These are phyloP conservation scores for Theonella swinhoei DNA, from an alignment of 37 sponge, comb jelly and placozoan species.

Conservation along the genomic window DNA sequence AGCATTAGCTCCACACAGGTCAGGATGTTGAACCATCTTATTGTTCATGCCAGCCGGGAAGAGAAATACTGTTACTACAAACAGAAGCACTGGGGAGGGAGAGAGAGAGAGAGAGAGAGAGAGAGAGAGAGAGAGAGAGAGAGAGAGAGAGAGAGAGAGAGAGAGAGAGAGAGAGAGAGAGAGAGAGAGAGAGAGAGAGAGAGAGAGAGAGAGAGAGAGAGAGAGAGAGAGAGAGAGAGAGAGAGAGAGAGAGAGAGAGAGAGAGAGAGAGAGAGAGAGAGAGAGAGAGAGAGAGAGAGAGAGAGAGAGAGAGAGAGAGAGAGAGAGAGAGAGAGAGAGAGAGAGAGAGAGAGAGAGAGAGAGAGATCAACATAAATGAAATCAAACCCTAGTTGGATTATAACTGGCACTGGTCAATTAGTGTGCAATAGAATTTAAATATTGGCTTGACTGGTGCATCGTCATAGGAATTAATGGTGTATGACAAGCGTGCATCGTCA, in stretches of 20 bases:
- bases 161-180: not conserved
- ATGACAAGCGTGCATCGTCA: too few species aligned
- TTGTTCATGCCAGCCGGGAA: conserved; percentile 71
- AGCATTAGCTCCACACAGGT: conserved; percentile 40
- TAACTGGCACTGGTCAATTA: too few species aligned
- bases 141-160: not conserved
- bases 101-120: not conserved
- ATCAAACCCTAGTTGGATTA: too few species aligned
- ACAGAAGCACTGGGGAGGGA: conserved; percentile 40
- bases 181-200: not conserved
- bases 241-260: not conserved
- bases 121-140: not conserved
- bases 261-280: not conserved
- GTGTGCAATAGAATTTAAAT: too few species aligned
- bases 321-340: too few species aligned
- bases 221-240: not conserved
- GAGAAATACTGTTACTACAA: conserved; percentile 25
- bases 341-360: too few species aligned
- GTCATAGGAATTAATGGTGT: too few species aligned
- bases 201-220: not conserved
- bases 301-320: too few species aligned
- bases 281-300: too few species aligned
- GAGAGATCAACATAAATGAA: too few species aligned
- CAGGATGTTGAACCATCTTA: conserved; percentile 10
- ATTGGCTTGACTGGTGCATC: too few species aligned